phyloP scores from a whole-genome alignment of 1,140 invertebrate species.

The Stratiolaelaps scimitus region DNA sequence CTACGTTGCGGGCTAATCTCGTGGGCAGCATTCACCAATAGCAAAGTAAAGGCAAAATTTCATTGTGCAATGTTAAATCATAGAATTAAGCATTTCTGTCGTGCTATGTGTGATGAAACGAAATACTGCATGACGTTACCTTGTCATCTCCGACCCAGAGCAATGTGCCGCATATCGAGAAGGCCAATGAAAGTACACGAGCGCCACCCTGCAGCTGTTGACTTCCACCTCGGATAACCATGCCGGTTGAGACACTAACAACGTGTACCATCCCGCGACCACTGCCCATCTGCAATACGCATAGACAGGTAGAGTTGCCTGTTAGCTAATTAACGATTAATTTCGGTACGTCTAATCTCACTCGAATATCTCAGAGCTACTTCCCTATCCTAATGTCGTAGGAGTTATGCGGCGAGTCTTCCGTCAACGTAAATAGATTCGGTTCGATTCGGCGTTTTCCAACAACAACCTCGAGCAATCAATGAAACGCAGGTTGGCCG shows the following conservation, averaged over 20 bases:
- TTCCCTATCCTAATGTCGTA: too few species aligned
- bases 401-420: not conserved
- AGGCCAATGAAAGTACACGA: slow-evolving; percentile 57
- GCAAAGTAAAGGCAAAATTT: too few species aligned
- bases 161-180: slow-evolving; percentile 61
- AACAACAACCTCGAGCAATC: too few species aligned
- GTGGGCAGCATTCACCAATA: too few species aligned
- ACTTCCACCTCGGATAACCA: slow-evolving; percentile 47
- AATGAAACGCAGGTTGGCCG: too few species aligned
- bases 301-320: slow-evolving; percentile 26
- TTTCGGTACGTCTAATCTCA: slow-evolving; percentile 38
- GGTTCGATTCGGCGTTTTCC: too few species aligned
- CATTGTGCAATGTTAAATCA: too few species aligned
- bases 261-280: slow-evolving; percentile 60
- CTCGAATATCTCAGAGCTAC: slow-evolving; percentile 6
- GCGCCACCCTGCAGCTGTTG: slow-evolving; percentile 41
- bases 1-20: too few species aligned
- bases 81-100: too few species aligned
- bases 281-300: slow-evolving; percentile 53
- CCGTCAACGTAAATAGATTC: slow-evolving; percentile 38
- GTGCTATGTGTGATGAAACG: too few species aligned
- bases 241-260: slow-evolving; percentile 72
- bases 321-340: slow-evolving; percentile 38
- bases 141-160: slow-evolving; percentile 72
- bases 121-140: slow-evolving; percentile 48